Base-by-base conservation (phyloP, 2,888 invertebrate genomes). In the Agapostemon virescens region DNA sequence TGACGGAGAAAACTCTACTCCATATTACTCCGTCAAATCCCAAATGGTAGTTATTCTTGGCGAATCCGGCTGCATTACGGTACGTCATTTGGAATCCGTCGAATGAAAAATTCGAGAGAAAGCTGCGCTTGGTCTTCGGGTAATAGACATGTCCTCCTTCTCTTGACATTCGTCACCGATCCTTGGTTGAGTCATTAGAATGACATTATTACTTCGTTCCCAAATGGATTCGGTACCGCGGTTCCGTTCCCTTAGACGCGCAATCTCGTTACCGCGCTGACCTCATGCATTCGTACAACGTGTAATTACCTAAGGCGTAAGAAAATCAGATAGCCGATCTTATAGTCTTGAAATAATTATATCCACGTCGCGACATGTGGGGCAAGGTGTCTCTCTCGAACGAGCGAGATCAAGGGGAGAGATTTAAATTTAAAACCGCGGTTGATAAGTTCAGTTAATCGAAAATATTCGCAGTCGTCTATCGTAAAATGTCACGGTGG, bases 81-180 rank as follows among this genome's bases (percentile, higher is more conserved):
- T 7, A 0, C 26, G 17, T 26, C 26, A 17, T 55, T 55, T 17
- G 55, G 55, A 7, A 17, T 26, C 55, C 7, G 2, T 2, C 26
- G 5, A n/a, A 55, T 55, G 26, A 55, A 55, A 55, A 55, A 55
- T 55, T 55, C 55, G 26, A 55, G 55, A 55, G 55, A 55, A 61
- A 61, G 61, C 20, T 61, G 61, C 33, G 4, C 33, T 61, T 20
- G 17, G 61, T 55, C 26, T 55, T 15, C 55, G 15, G 55, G 26
- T 61, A 61, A 61, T 61, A 33, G 61, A 61, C 33, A 17, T 55
- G 33, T 61, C 61, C 61, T 61, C 30, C 11, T 61, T 61, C 61
- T 61, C 17, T 33, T 33, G 61, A 61, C 61, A 33, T 33, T 61
- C 61, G 61, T 61, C 61, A 61, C 33, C 61, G 33, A 61, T 17